Conservation (phyloP, 2,797 vertebrate species). For the Mus minutoides region DNA sequence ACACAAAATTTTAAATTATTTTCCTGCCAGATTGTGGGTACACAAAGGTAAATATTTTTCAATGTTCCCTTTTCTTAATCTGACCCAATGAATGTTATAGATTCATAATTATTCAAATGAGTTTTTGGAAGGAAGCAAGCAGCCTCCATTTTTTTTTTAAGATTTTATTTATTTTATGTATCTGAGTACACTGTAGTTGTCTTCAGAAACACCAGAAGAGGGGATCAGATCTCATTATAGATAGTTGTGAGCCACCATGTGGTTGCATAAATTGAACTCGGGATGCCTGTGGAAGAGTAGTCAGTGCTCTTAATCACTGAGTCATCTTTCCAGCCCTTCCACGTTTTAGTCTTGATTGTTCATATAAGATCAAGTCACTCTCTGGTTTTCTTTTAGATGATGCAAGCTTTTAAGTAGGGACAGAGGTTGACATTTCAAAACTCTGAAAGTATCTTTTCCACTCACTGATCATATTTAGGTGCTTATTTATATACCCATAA, state of each 20-base stretch:
- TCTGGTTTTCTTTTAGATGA: constrained; percentile 18
- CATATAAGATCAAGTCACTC: background rate
- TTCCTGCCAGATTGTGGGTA: background rate
- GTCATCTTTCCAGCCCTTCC: background rate
- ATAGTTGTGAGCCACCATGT: background rate
- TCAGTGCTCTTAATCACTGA: background rate
- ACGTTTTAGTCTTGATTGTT: background rate
- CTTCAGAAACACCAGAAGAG: background rate
- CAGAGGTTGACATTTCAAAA: constrained; percentile 45
- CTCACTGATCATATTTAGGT: background rate
- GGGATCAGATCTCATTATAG: background rate
- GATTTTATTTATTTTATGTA: background rate
- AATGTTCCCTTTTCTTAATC: background rate
- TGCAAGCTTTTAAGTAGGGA: constrained; percentile 39
- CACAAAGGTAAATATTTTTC: background rate
- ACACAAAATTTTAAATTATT: background rate
- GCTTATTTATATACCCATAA: background rate
- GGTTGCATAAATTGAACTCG: background rate
- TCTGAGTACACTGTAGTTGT: background rate
- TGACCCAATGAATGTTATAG: background rate
- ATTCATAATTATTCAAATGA: no score
- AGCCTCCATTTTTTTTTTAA: background rate
- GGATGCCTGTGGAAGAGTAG: background rate
- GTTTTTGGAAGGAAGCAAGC: background rate
- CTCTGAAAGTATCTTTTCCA: background rate